These are phyloP conservation scores for Drosophila saltans DNA, from an alignment of 1,140 invertebrate species.

Conservation along the genomic window DNA sequence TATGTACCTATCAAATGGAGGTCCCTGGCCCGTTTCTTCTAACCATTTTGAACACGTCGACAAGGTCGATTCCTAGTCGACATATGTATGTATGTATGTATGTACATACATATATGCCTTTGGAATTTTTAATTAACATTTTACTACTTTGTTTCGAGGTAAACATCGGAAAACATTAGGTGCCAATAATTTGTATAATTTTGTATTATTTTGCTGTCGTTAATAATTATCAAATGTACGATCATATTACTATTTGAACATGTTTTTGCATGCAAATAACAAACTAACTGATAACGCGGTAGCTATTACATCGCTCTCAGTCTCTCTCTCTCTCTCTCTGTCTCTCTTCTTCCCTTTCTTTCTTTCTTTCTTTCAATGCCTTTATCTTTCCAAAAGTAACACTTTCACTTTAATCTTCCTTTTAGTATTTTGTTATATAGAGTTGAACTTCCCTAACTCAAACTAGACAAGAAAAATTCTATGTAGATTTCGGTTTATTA, in stretches of 20 bases:
- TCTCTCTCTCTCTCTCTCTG: too few species aligned
- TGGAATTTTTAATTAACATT: conserved; percentile 36
- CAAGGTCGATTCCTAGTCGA: conserved; percentile 32
- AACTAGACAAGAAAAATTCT: too few species aligned
- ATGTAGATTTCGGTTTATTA: too few species aligned
- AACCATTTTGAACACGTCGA: conserved; percentile 34
- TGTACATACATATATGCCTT: conserved; percentile 3
- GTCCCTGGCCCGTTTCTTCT: conserved; percentile 46
- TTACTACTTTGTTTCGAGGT: neutral
- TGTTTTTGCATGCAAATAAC: conserved; percentile 34
- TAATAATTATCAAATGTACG: conserved; percentile 29
- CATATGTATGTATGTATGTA: too few species aligned
- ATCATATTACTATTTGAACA: conserved; percentile 34
- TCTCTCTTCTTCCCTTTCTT: too few species aligned
- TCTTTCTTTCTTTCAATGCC: neutral
- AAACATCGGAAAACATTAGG: neutral
- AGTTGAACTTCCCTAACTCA: too few species aligned
- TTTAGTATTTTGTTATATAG: neutral
- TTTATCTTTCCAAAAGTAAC: conserved; percentile 14
- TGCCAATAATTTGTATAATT: neutral
- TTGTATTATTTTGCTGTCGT: conserved; percentile 37
- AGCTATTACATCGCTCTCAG: neutral
- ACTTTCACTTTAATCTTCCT: neutral
- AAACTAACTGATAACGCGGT: conserved; percentile 40
- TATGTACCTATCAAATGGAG: neutral